Percentiles rank a stretch among this genome's conserved stretches.
phyloP scores from a whole-genome alignment of 2,113 vertebrate species.

The Calidris pugnax region DNA sequence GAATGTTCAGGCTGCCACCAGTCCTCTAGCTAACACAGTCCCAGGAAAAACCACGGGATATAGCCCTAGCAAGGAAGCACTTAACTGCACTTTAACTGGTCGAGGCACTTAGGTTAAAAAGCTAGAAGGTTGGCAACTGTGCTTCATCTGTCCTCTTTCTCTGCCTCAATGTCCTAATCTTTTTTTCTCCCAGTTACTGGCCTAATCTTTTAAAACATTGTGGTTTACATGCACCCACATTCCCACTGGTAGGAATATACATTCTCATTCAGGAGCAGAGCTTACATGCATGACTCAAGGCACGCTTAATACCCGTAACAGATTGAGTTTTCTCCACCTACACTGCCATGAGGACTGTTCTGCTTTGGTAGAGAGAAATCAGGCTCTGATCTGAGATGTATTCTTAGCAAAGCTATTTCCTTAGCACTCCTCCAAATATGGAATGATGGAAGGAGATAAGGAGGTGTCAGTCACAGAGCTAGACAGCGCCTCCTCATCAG shows the following conservation, averaged over 20 bases:
- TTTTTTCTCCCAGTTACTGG: not conserved
- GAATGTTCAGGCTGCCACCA: not conserved
- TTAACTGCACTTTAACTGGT: not conserved
- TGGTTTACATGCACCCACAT: not conserved
- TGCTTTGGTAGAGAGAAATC: not conserved
- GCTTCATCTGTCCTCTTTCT: not conserved
- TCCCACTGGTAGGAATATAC: not conserved
- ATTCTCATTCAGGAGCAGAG: not conserved
- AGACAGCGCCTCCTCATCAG: not conserved
- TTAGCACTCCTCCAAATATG: not conserved
- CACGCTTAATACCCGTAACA: not conserved
- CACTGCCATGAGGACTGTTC: not conserved
- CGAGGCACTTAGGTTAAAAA: not conserved
- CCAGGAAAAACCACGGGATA: rapidly evolving
- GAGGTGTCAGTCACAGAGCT: not conserved
- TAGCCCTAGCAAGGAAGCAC: not conserved
- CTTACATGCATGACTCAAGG: not conserved
- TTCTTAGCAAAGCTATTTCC: not conserved
- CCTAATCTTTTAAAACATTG: not conserved
- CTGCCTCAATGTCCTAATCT: not conserved
- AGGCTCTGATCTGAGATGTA: not conserved
- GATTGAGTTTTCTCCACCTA: not conserved
- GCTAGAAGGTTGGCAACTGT: not conserved
- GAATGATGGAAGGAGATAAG: not conserved
- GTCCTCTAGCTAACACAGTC: not conserved